Conservation (phyloP, 2,888 invertebrate genomes). For the Dryocosmus kuriphilus region DNA sequence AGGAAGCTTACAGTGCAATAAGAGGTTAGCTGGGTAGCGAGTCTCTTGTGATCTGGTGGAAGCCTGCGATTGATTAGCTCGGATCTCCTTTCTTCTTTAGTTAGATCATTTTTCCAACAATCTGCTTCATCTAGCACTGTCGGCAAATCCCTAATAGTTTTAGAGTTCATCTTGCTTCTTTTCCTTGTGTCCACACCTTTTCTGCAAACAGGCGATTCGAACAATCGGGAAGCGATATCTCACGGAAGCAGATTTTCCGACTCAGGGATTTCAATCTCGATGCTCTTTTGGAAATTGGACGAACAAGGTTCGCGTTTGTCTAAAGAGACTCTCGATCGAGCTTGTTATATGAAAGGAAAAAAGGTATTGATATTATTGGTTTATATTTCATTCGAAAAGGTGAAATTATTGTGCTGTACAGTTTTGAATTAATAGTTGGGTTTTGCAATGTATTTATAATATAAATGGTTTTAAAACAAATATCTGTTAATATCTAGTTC, state of each 20-base stretch:
- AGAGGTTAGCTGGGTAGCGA: no score
- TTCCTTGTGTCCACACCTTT: constrained; percentile 36
- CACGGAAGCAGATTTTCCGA: constrained; percentile 36
- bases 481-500: not conserved
- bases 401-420: not conserved
- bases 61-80: constrained; percentile 33
- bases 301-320: not conserved
- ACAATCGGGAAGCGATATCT: constrained; percentile 41
- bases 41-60: constrained; percentile 29
- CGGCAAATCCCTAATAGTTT: constrained; percentile 31
- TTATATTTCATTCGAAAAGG: not conserved
- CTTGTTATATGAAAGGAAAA: not conserved
- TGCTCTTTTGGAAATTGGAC: constrained; percentile 38
- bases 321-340: not conserved
- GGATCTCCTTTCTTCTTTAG: constrained; percentile 2
- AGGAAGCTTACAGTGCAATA: no score
- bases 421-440: not conserved
- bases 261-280: constrained; percentile 35
- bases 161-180: constrained; percentile 20
- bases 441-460: no score
- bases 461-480: not conserved
- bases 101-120: constrained; percentile 32
- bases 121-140: constrained; percentile 33
- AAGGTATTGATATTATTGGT: not conserved
- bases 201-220: constrained; percentile 26